Base-by-base conservation (phyloP, 2,113 vertebrate species). In the Ictalurus furcatus region DNA sequence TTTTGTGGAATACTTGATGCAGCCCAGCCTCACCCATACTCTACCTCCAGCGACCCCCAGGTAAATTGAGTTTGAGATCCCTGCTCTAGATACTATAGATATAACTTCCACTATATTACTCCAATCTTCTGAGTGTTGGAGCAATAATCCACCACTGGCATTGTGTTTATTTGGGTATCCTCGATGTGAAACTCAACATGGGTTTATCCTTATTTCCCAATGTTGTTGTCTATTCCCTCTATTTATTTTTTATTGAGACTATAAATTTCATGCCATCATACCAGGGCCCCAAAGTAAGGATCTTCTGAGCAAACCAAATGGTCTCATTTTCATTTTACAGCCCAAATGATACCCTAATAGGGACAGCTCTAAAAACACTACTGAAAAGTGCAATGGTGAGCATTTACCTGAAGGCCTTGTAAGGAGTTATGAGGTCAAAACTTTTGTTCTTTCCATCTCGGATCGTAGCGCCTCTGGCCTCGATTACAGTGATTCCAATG, bases 341-440 rank as follows among this genome's bases (percentile, higher is more conserved):
- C 48, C 28, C 0, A 2, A 56, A 56, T 82, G 8, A n/a, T 37
- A 19, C 14, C 28, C 54, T 52, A 56, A 80, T 17, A 56, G 48
- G 28, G 58, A 58, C 16, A 34, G 14, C 28, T 28, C 48, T 56
- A 30, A 58, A 80, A 56, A 13, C 0, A 37, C 4, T 4, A 34
- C 17, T 21, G 54, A 59, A 82, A 12, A 13, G 56, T 83, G 17
- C 4, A 83, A 16, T 25, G 37, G 4, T 28, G 52, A 69, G 23
- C 1, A 17, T 48, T n/a, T 94, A 99, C 98, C 98, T 99, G 97
- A 99, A 99, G 9, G 92, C 96, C 92, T 97, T 99, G 91, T 96
- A 96, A 0, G 97, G 98, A 0, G 98, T 99, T 93, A 99, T 97
- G 92, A 99, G 96, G 89, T 99, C 98, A 0, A 99, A 99, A 94